Evolutionary conservation across 2,797 vertebrate genomes (phyloP), one percentile per base, ranked within the genome.

Genomic region (Amphiprion clarkii): DNA sequence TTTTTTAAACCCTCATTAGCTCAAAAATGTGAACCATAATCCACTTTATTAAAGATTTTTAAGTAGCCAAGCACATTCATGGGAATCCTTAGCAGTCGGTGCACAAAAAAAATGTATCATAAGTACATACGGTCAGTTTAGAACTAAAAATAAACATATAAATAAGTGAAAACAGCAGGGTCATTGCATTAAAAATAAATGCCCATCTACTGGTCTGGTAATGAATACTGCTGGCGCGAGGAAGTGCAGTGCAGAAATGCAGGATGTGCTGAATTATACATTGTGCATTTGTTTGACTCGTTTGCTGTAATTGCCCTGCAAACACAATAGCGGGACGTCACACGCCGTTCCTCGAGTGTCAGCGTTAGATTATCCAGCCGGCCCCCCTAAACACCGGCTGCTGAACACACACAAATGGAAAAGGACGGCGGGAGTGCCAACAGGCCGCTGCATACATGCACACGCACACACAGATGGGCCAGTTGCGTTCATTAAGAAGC

Each of bases 191-290:
- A 77, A 84, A 78, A 81, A 82, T 69, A 52, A 79, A 49, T 36
- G 33, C 33, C 7, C 33, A 36, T 78, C 67, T 57, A 5, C 65
- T 10, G 65, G 9, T 66, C 74, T 53, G 19, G 82, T 85, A 86
- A 88, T 74, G 65, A 81, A 87, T 36, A 76, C 84, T 33, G 75
- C 49, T 63, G 76, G 73, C 44, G 51, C 36, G 67, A 71, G 75
- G 71, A 42, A 23, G 59, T 29, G 16, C 10, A 4, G 23, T 3
- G 84, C 69, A 55, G 79, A 56, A 75, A 75, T 46, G 69, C 84
- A 85, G 80, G 85, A 81, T 78, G 83, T 25, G 62, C 71, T 90
- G 70, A 88, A 89, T 90, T 87, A 87, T 86, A 80, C 84, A 86
- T 87, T 0, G 31, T 71, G 81, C 84, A 52, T 90, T 89, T 90